These are phyloP conservation scores for Athalia cordata DNA, from an alignment of 2,888 invertebrate genomes.

Conservation along the genomic window DNA sequence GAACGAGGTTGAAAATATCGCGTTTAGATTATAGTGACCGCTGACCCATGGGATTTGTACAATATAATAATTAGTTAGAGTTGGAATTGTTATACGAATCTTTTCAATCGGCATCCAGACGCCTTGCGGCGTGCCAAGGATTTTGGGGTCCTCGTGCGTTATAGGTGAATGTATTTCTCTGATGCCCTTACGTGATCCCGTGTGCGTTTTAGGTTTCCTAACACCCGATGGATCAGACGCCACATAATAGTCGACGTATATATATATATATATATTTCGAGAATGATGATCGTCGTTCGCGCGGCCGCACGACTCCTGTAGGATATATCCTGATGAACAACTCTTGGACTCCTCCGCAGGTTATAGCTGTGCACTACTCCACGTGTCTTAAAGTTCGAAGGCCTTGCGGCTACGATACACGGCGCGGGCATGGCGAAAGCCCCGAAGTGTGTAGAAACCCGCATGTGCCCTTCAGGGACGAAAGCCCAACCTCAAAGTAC, in stretches of 20 bases:
- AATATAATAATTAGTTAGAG: too few relatives aligned
- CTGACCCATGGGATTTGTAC: too few relatives aligned
- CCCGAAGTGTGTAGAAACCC: slow-evolving; percentile 36
- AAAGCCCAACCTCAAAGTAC: slow-evolving; percentile 69
- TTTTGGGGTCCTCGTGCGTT: slow-evolving; percentile 8
- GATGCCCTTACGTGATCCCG: not conserved
- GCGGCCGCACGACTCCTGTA: too few relatives aligned
- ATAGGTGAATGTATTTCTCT: not conserved
- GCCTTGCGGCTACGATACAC: slow-evolving; percentile 37
- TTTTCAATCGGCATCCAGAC: not conserved
- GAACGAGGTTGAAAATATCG: too few relatives aligned
- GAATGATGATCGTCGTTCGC: too few relatives aligned
- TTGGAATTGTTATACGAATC: too few relatives aligned
- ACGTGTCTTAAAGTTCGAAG: not conserved
- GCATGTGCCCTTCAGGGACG: slow-evolving; percentile 55
- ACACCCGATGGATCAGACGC: slow-evolving; percentile 20
- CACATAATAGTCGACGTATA: slow-evolving; percentile 29
- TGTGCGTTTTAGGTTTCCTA: not conserved
- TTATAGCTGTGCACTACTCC: not conserved
- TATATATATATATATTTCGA: too few relatives aligned
- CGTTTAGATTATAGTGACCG: too few relatives aligned
- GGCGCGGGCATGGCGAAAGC: slow-evolving; percentile 29
- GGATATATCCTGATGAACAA: too few relatives aligned
- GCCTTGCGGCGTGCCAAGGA: not conserved
- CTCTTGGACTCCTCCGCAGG: not conserved